Evolutionary conservation across 2,888 invertebrate genomes (phyloP), one percentile per base, ranked within the genome.

Genomic region (Hemithea aestivaria): DNA sequence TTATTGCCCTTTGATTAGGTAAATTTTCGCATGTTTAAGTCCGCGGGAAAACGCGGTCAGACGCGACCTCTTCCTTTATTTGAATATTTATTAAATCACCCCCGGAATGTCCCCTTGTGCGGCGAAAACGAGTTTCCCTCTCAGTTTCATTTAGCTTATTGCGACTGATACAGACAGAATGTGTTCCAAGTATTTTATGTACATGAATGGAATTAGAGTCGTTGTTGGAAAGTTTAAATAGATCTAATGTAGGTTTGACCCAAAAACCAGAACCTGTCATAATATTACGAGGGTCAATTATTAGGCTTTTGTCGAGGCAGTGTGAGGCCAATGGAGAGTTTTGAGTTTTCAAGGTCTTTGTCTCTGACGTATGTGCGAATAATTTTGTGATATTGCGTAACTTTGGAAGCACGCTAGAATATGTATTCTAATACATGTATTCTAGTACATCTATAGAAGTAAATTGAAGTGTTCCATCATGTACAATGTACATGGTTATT

Each of bases 21-120:
- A 26, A 31, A 40, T 33, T 42, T 47, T 38, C 32, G 20, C 30
- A 26, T 44, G 30, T 40, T 40, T 41, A 33, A 38, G 35, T 41
- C 46, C 31, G 16, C 27, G 16, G 16, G 2, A 32, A 30, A 40
- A 43, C 37, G 39, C 46, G 51, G 51, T 57, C 51, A 48, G 50
- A 51, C 54, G 58, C 56, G 59, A 55, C 61, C 61, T 71, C 66
- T 64, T 65, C 60, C 66, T 71, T 66, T 72, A 73, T 80, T 75
- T 80, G 76, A 81, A 81, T 81, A 81, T 80, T 81, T 79, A 80
- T 79, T 73, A 74, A 74, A 77, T 71, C 53, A 57, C 49, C 53
- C 34, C 37, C 27, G 37, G 9, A 27, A 43, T 39, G 47, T 56
- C 58, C 60, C 54, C 48, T 62, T 60, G 62, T 69, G 64, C 69